Evolutionary conservation across 2,797 vertebrate genomes (phyloP), one percentile per base, ranked within the genome.

Genomic region (Gastrophryne carolinensis): DNA sequence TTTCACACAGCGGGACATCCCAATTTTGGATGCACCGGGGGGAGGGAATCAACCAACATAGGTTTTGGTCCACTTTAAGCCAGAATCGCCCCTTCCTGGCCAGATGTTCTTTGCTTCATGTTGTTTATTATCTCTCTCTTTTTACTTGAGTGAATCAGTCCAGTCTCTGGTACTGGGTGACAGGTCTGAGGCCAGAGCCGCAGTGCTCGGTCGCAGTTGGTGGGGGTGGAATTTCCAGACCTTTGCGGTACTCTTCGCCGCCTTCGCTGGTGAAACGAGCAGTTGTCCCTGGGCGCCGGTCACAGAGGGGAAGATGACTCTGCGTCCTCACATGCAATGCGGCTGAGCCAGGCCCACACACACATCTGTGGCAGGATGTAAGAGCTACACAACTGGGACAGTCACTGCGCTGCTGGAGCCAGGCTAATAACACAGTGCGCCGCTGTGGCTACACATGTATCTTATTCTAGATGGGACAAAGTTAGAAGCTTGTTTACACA

Each of bases 311-410:
- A 29, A 58, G 61, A 72, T 23, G 61, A 65, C 68, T 71, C 44
- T 3, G 66, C 41, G 63, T 35, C 26, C 37, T 64, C 73, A 77
- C 67, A 71, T 71, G 58, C 74, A 50, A 77, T 65, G 74, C 15
- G 66, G 65, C 73, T 76, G 27, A 60, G 65, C 64, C 8, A 54
- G 58, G 58, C 74, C 74, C 74, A 71, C 74, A 77, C 72, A 73
- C 65, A 76, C 57, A 63, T 77, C 57, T 76, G 74, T 71, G 74
- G 67, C 74, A 77, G 74, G 74, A 77, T 71, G 66, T 35, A 26
- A 3, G 50, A 71, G 67, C 47, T 71, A 77, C 63, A 65, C 34
- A 77, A 47, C 65, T 56, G 65, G 65, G 50, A 41, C 72, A 58
- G 37, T 34, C 41, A 34, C 21, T 47, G 47, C 41, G 34, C 17